Base-by-base conservation (phyloP, 1,140 invertebrate species). In the Liolophura sinensis region DNA sequence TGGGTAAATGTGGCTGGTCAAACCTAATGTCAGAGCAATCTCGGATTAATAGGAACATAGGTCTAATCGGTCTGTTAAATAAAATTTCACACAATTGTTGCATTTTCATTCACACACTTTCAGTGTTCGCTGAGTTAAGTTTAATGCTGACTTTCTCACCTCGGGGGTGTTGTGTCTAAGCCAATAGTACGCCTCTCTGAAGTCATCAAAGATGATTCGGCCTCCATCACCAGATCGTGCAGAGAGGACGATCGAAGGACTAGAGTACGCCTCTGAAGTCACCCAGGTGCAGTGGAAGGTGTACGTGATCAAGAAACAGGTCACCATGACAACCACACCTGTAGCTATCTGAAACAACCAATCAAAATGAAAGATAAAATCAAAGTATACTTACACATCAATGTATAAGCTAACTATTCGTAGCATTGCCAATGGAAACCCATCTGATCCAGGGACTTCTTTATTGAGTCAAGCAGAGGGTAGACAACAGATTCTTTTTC, bases 201-300 rank as follows among this genome's bases (percentile, higher is more conserved):
- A 98, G 86, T 98, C 95, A 85, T 98, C 96, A 84, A 98, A 97
- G 74, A 98, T 98, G 80, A 98, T 96, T 60, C 94, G 86, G 6
- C 93, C 93, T 18, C 96, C 96, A 82, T 98, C 95, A 69, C 96
- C 93, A 49, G 92, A 92, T 57, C 94, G 87, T 20, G 95, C 96
- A n/a, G 95, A 96, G 16, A 99, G 87, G 31, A 98, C 96, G 81
- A 99, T 98, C 73, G 94, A 96, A 0, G 97, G 97, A 70, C 94
- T 96, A 71, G 94, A 97, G 87, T 99, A 98, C 4, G 96, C 96
- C 86, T 98, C 95, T 9, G 94, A 95, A n/a, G 96, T 98, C 1
- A 98, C 96, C 96, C 96, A 98, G n/a, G 94, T 97, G 85, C 96
- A 99, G 83, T 99, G 97, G 78, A 95, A 89, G 56, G 94, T 95